Evolutionary conservation across 2,888 invertebrate species (phyloP).

Genomic region (Xylocampa areola): DNA sequence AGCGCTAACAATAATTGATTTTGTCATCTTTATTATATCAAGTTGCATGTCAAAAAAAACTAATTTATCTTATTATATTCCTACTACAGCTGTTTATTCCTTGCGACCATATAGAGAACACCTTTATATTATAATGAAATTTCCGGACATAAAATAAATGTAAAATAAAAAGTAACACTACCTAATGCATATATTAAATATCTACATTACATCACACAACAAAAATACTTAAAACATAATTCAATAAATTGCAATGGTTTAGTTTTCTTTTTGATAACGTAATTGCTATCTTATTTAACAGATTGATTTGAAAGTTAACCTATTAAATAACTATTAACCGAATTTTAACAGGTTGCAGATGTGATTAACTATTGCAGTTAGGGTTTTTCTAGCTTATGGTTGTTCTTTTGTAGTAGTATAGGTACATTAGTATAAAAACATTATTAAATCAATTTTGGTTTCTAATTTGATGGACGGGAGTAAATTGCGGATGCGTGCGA

Average conservation of each 20-base stretch:
- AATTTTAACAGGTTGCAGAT: conserved; percentile 16
- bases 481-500: conserved; percentile 57
- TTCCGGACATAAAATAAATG: no score
- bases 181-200: no score
- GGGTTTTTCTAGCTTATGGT: not conserved
- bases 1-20: no score
- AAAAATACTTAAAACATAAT: not conserved
- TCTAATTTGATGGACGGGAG: conserved; percentile 34
- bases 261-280: conserved; percentile 20
- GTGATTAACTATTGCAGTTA: conserved; percentile 1
- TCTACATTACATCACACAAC: no score
- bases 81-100: no score
- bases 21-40: no score
- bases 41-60: no score
- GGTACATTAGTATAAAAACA: conserved; percentile 16
- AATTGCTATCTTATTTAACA: conserved; percentile 27
- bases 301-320: conserved; percentile 33
- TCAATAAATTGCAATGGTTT: conserved; percentile 9
- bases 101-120: no score
- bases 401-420: conserved; percentile 2
- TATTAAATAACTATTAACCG: conserved; percentile 43
- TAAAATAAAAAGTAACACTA: no score
- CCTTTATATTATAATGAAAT: no score
- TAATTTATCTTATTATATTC: no score
- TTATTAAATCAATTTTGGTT: conserved; percentile 31